Percentiles rank a stretch among this genome's conserved stretches.
Evolutionary conservation across 2,797 vertebrate genomes (phyloP).

Genomic region (Sibirionetta formosa): DNA sequence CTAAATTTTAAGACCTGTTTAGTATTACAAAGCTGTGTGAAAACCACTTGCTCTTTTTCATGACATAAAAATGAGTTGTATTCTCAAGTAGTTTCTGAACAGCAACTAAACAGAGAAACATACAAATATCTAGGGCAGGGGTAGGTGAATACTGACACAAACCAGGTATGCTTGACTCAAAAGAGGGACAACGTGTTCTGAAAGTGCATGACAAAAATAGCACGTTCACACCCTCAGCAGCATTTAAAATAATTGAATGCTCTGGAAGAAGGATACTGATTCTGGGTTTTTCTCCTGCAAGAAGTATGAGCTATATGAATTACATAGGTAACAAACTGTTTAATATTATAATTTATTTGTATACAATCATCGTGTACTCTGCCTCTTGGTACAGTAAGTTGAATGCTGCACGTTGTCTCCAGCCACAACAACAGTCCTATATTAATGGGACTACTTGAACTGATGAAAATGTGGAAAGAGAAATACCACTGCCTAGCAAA

Average conservation of each 20-base stretch:
- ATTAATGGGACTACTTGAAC: slow-evolving; percentile 28
- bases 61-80: background rate
- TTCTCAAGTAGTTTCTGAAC: background rate
- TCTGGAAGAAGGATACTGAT: background rate
- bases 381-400: slow-evolving; percentile 34
- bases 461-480: slow-evolving; percentile 46
- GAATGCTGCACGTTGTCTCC: slow-evolving; percentile 49
- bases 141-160: background rate
- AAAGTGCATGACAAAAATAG: background rate
- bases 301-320: background rate
- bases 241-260: background rate
- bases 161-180: background rate
- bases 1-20: background rate
- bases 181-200: background rate
- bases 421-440: slow-evolving; percentile 54
- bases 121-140: background rate
- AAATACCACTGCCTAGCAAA: background rate
- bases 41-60: background rate
- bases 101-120: background rate
- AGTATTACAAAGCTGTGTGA: background rate
- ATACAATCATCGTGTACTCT: slow-evolving; percentile 48
- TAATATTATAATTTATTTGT: slow-evolving; percentile 77
- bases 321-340: slow-evolving; percentile 58
- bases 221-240: background rate
- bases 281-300: background rate